Percentiles rank a stretch among this genome's conserved stretches.
These are phyloP conservation scores for Lasaia peninsularis DNA, from an alignment of 1,140 invertebrate species.

Conservation along the genomic window DNA sequence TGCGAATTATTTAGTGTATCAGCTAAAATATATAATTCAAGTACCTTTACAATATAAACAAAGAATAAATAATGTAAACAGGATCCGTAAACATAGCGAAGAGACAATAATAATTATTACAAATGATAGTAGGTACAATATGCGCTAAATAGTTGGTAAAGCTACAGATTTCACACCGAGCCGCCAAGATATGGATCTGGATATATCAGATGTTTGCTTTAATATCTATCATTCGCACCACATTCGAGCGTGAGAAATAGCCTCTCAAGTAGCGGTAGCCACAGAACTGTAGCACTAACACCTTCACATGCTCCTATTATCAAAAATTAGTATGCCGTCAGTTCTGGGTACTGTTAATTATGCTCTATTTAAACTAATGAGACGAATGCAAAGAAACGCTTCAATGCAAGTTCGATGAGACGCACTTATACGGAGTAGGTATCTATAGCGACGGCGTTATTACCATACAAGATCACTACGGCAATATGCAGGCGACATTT, in stretches of 20 bases:
- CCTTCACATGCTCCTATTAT: constrained; percentile 58
- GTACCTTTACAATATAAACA: constrained; percentile 6
- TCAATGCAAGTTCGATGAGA: constrained; percentile 9
- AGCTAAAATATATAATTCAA: background rate
- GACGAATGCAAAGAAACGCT: constrained; percentile 29
- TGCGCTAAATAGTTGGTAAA: constrained; percentile 74
- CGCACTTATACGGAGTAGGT: background rate
- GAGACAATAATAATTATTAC: constrained; percentile 76
- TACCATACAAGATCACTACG: too few species aligned
- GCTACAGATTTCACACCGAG: constrained; percentile 75
- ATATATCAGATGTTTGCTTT: constrained; percentile 72
- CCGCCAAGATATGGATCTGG: constrained; percentile 75
- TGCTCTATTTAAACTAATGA: constrained; percentile 39
- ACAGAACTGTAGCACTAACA: constrained; percentile 60
- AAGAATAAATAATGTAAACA: constrained; percentile 28
- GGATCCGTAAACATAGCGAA: constrained; percentile 60
- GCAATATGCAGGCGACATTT: too few species aligned
- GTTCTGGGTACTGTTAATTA: constrained; percentile 62
- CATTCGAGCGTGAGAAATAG: constrained; percentile 67
- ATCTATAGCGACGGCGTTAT: too few species aligned
- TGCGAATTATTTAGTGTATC: background rate
- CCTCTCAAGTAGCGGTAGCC: constrained; percentile 58
- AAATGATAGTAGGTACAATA: constrained; percentile 70
- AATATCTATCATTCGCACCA: constrained; percentile 71
- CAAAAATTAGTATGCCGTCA: constrained; percentile 57